Evolutionary conservation across 2,888 invertebrate genomes (phyloP).

Genomic region (Ctenicera cuprea): DNA sequence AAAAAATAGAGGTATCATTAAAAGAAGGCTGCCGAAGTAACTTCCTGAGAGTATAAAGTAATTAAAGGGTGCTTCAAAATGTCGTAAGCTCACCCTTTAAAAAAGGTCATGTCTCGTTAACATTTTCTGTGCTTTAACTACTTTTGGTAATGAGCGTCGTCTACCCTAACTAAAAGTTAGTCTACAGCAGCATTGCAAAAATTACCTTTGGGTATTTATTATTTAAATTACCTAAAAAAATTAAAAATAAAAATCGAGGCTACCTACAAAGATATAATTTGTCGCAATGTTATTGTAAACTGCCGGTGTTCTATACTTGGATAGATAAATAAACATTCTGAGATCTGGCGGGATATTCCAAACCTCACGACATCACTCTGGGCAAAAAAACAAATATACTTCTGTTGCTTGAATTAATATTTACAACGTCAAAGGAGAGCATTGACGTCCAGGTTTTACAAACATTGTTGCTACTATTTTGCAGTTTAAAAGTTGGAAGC

Average conservation of each 20-base stretch:
- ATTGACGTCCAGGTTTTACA: slow-evolving; percentile 27
- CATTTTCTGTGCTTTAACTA: slow-evolving; percentile 8
- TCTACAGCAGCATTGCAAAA: no score
- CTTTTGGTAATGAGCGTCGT: slow-evolving; percentile 19
- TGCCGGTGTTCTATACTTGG: slow-evolving; percentile 48
- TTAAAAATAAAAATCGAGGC: slow-evolving; percentile 13
- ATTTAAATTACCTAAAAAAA: background rate
- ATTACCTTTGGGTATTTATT: no score
- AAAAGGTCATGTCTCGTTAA: slow-evolving; percentile 8
- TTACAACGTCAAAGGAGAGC: slow-evolving; percentile 44
- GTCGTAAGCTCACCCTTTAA: slow-evolving; percentile 33
- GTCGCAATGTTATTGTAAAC: slow-evolving; percentile 48
- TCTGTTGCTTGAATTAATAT: slow-evolving; percentile 47
- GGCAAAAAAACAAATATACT: slow-evolving; percentile 50
- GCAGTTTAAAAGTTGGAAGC: background rate
- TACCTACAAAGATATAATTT: slow-evolving; percentile 35
- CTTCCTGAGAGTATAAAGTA: slow-evolving; percentile 42
- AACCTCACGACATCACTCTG: slow-evolving; percentile 48
- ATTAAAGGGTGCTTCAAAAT: slow-evolving; percentile 37
- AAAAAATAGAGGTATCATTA: background rate
- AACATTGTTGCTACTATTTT: slow-evolving; percentile 5
- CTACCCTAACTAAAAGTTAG: background rate
- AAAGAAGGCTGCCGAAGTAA: slow-evolving; percentile 18
- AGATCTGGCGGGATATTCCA: slow-evolving; percentile 46
- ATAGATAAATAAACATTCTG: slow-evolving; percentile 48